Conservation (phyloP, 92 coral and sea anemone genomes). For the Palythoa grandiflora region DNA sequence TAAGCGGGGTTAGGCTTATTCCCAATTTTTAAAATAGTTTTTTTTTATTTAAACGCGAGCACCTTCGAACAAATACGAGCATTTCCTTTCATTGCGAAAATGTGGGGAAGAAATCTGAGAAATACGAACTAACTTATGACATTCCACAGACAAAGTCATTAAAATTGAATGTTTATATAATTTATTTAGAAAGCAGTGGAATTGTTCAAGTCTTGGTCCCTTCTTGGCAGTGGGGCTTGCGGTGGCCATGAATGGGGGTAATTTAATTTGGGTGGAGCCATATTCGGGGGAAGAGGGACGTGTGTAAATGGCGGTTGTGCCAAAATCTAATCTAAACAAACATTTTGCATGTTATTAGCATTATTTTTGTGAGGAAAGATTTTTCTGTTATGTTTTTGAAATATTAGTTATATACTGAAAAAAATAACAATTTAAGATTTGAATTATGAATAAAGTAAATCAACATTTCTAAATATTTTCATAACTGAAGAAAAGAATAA, state of each 20-base stretch:
- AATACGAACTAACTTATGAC: not conserved
- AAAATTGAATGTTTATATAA: not conserved
- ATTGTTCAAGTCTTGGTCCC: not conserved
- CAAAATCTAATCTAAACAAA: not conserved
- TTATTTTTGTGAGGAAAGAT: not conserved
- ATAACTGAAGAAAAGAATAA: not conserved
- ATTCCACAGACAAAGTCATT: not conserved
- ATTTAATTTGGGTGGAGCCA: constrained; percentile 38
- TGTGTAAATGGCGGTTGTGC: not conserved
- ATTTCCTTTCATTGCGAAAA: constrained; percentile 16
- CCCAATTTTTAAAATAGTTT: constrained; percentile 28
- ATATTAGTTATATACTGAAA: not conserved
- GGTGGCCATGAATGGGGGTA: not conserved
- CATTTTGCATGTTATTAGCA: not conserved
- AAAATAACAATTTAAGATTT: not conserved
- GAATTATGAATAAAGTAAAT: not conserved
- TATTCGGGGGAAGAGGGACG: constrained; percentile 22
- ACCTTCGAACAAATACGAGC: not conserved
- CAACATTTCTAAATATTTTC: not conserved
- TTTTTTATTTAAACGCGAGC: not conserved
- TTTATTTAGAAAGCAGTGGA: not conserved
- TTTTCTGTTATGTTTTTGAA: not conserved
- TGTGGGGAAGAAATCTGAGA: not conserved
- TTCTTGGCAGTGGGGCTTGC: not conserved
- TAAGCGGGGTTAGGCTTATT: not conserved